These are phyloP conservation scores for Nothocercus julius DNA, from an alignment of 2,113 vertebrate species.

Conservation along the genomic window DNA sequence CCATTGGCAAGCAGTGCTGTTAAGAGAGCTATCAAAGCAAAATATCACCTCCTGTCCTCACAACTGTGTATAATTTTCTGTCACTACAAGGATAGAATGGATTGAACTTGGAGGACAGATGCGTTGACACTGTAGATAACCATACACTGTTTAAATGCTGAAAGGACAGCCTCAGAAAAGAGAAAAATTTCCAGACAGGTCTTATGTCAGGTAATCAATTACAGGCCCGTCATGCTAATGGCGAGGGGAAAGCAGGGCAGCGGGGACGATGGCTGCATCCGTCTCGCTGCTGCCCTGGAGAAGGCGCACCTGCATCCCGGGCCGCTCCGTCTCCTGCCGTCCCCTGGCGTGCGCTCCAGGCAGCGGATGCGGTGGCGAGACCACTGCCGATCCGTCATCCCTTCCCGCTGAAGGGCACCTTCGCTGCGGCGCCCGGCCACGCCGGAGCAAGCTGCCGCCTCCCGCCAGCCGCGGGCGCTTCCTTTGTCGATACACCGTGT, in stretches of 20 bases:
- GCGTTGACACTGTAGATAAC: constrained; percentile 46
- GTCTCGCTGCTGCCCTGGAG: constrained; percentile 72
- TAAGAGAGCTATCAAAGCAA: constrained; percentile 65
- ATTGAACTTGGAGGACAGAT: constrained; percentile 56
- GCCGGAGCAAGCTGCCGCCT: constrained; percentile 44
- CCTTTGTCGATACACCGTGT: constrained; percentile 18
- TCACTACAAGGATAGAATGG: constrained; percentile 25
- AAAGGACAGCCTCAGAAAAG: constrained; percentile 65
- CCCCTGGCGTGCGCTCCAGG: constrained; percentile 58
- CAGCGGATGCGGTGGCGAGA: constrained; percentile 56
- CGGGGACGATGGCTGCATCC: constrained; percentile 76
- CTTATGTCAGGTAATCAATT: constrained; percentile 78
- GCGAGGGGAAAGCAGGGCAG: constrained; percentile 67
- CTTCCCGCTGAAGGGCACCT: constrained; percentile 83
- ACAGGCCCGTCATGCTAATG: constrained; percentile 78
- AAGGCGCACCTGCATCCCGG: constrained; percentile 72
- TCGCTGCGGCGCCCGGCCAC: constrained; percentile 70
- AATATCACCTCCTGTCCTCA: constrained; percentile 50
- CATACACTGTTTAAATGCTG: constrained; percentile 56
- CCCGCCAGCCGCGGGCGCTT: not conserved
- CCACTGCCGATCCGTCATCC: constrained; percentile 76
- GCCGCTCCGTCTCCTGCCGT: constrained; percentile 74
- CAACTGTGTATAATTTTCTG: constrained; percentile 58
- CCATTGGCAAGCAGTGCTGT: not conserved
- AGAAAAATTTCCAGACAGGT: constrained; percentile 73